Conservation (phyloP, 2,797 vertebrate species). For the Hydrophis major region DNA sequence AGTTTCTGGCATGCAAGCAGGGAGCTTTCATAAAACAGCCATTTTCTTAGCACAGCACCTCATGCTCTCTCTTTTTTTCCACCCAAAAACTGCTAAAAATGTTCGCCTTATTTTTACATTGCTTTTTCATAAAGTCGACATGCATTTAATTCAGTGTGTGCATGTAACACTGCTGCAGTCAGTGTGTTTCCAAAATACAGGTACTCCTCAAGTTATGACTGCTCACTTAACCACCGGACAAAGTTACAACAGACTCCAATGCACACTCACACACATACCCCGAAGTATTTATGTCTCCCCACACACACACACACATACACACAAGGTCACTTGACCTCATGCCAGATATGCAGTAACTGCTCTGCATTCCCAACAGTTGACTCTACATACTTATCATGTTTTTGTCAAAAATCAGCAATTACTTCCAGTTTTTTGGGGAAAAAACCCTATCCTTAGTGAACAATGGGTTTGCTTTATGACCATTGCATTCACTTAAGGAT, state of each 20-base stretch:
- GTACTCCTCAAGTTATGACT: neutral
- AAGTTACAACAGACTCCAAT: neutral
- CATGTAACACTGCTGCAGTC: conserved; percentile 50
- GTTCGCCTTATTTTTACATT: conserved; percentile 45
- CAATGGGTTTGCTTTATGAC: neutral
- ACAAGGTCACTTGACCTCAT: too few species aligned
- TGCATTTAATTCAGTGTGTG: conserved; percentile 60
- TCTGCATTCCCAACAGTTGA: too few species aligned
- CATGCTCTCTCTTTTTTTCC: conserved; percentile 35
- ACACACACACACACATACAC: too few species aligned
- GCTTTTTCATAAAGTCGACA: conserved; percentile 51
- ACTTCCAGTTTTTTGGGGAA: neutral
- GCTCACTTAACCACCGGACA: neutral
- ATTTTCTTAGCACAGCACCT: conserved; percentile 60
- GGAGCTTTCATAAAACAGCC: conserved; percentile 57
- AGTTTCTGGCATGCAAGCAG: conserved; percentile 36
- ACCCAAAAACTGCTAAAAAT: conserved; percentile 38
- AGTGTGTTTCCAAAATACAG: conserved; percentile 18
- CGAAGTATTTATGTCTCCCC: neutral
- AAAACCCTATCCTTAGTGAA: neutral
- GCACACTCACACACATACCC: too few species aligned
- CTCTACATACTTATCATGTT: too few species aligned
- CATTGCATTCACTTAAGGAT: neutral
- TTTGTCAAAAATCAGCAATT: too few species aligned
- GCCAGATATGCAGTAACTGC: too few species aligned